These are phyloP conservation scores for Frankliniella fusca DNA, from an alignment of 2,888 invertebrate genomes.

Conservation along the genomic window DNA sequence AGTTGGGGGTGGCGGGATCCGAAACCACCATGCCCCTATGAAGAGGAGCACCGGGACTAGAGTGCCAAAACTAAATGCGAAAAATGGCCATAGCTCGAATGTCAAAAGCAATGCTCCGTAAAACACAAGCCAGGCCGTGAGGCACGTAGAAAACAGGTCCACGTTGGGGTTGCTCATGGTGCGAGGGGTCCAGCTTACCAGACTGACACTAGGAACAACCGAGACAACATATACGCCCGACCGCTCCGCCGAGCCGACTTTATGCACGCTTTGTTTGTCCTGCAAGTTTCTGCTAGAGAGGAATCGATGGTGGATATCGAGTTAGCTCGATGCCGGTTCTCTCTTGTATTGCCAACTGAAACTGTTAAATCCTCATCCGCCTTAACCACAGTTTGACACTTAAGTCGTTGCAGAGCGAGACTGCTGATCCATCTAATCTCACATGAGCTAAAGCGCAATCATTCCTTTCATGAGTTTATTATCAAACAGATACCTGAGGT, in stretches of 20 bases:
- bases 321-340: neutral
- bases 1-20: conserved; percentile 21
- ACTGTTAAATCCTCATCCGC: neutral
- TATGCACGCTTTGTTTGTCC: conserved; percentile 7
- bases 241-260: neutral
- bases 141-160: neutral
- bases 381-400: neutral
- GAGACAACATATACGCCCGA: neutral
- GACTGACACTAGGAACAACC: neutral
- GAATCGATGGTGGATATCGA: neutral
- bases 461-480: neutral
- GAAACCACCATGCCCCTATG: neutral
- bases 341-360: neutral
- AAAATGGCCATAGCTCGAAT: neutral
- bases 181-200: too few relatives aligned
- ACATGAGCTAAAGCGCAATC: neutral
- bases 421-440: neutral
- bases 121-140: neutral
- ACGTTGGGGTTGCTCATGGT: neutral
- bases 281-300: neutral
- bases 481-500: neutral
- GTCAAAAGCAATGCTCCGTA: neutral
- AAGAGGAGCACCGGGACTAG: neutral
- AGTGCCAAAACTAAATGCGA: neutral
- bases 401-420: neutral